Evolutionary conservation across 2,113 vertebrate species (phyloP), one percentile per base, ranked within the genome.

Genomic region (Notothenia coriiceps): DNA sequence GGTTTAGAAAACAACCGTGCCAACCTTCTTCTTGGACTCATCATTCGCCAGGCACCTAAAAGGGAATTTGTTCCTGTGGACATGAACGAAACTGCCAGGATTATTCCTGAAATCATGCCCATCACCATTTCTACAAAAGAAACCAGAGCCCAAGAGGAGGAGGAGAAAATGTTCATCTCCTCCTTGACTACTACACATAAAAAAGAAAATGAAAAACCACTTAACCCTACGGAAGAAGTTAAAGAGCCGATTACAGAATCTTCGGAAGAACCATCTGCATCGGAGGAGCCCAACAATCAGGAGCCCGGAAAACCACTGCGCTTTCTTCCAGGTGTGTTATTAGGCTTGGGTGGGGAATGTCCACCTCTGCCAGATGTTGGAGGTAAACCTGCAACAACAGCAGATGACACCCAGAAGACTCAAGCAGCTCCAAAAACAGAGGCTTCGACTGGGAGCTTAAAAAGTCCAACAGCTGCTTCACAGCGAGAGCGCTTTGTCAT

Each of bases 311-410:
- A 97, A 85, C 97, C 98, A 10, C 94, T 99, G 83, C 93, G 98
- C 40, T 99, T 99, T 80, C 97, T 99, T 84, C 98, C 98, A 33
- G 98, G 98, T 54, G 98, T 99, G 64, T 91, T 99, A 55, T 94
- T 98, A 68, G 97, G 97, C 44, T 97, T 96, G 96, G 97, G 97
- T 77, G 98, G 96, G 62, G 96, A 96, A 10, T 86, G 94, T 0
- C 90, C 96, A 55, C 95, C 96, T 64, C 92, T 96, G 79, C 91
- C 97, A 83, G 96, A 98, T 77, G 80, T 97, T 79, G 95, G 95
- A 73, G 95, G 90, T 81, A 97, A 96, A 82, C 93, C 95, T 0
- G 70, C 94, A 66, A 91, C 94, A 54, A 88, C 94, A 59, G 94
- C 94, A 75, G 96, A 96, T 25, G 96, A 96, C 76, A 91, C 94